Base-by-base conservation (phyloP, 1,140 invertebrate genomes). In the Conus betulinus region DNA sequence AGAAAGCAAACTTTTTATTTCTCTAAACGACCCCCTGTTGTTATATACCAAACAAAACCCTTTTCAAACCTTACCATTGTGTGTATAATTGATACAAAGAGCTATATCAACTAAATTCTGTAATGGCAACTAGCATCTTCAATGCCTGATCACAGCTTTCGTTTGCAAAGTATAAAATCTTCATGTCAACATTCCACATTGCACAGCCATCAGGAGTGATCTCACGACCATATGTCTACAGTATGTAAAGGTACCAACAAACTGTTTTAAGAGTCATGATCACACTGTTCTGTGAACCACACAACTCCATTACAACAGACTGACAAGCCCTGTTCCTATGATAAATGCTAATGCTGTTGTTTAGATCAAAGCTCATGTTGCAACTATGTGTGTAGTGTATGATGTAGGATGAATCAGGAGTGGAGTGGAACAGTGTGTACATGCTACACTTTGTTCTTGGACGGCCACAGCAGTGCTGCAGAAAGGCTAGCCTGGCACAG, bases 391-490 rank as follows among this genome's bases (percentile, higher is more conserved):
- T 71, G 67, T 71, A 39, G 76, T 78, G 25, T 78, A 51, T 78
- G 76, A 78, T 39, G 76, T 27, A 23, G 76, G 76, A 78, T 78
- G 83, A 23, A 84, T 53, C 17, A 55, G 71, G 63, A 55, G 25
- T 74, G 53, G 55, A 25, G 51, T 83, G 74, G 81, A 88, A 55
- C 78, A 57, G 78, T 81, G n/a, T 67, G 78, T 78, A 82, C 57
- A 57, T 39, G 52, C 25, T 83, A 87, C 63, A 67, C 27, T 76
- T 88, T 88, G 87, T 88, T 88, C 83, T 88, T 90, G 89, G 89
- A 90, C 89, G 89, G 89, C 89, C 87, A 87, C 87, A 88, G 55
- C 82, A 74, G 74, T 60, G 83, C 81, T 89, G 85, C 86, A 87
- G 84, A 74, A 81, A 79, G 89, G 89, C 71, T 74, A 82, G 85